Evolutionary conservation across 2,888 invertebrate genomes (phyloP), one percentile per base, ranked within the genome.

Genomic region (Eilema caniola): DNA sequence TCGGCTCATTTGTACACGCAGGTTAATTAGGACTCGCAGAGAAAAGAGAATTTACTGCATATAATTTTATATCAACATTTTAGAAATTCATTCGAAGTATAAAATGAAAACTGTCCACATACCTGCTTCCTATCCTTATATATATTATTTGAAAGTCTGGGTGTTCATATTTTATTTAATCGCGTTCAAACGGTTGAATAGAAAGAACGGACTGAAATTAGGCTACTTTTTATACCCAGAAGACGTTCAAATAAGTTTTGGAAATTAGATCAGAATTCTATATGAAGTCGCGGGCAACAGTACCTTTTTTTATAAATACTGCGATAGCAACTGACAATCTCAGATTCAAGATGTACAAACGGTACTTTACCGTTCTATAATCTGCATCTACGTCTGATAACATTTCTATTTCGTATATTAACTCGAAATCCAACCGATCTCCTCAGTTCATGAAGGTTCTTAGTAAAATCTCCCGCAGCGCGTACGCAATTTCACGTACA

Each of bases 381-480:
- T 77, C 71, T 71, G 71, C 66, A 73, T 71, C 61, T 60, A 69
- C 62, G 72, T 76, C 70, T 75, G 59, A 64, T 69, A 68, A 69
- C 56, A 72, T 71, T 64, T 66, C 70, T 71, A 70, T 79, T 73
- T 69, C 53, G 68, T 70, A 67, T 65, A 70, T 70, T 76, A 71
- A 79, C 72, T 74, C 24, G 70, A 70, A 74, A 75, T 60, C 62
- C 72, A 71, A 71, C 65, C 72, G 70, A 76, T 69, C 37, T 64
- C 64, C 62, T 62, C 65, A 68, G 53, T 59, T 41, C 28, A 53
- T 47, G 14, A 57, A 65, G 25, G 57, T 66, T 69, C 59, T 24
- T 59, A 53, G 65, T 24, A 57, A 67, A 63, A 24, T 71, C 72
- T 75, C 90, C 90, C 82, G 90, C 85, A 76, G 90, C 81, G 90